Base-by-base conservation (phyloP, 64 coral and sea anemone genomes). In the Dendronephthya gigantea region DNA sequence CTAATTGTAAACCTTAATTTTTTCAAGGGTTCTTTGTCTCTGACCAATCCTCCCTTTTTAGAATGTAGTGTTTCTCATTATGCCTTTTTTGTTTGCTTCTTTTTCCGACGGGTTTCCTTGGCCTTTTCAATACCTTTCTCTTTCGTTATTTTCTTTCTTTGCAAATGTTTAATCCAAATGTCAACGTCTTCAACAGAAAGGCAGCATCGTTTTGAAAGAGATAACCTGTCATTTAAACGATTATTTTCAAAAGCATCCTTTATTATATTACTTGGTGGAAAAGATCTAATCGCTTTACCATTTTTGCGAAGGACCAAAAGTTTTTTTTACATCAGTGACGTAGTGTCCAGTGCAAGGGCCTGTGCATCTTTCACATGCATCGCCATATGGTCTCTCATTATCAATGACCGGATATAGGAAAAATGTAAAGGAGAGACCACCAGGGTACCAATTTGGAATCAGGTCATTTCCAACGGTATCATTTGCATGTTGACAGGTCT, bases 121-220 rank as follows among this genome's bases (percentile, higher is more conserved):
- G 72, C 72, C 36, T 79, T 79, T 12, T 79, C 72, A 2, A 34
- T 33, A 36, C 72, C 72, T 39, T 79, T 79, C 13, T 34, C 72
- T 79, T 39, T 34, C 15, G 30, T 79, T 13, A 79, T 33, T 29
- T 34, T 39, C 30, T 36, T 79, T 19, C 36, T 34, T 39, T 79
- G 30, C 36, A 79, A 79, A 79, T 79, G 72, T 36, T 34, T 39
- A 34, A 34, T 36, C n/a, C 59, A 88, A 32, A 87, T 45, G 14
- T 87, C 13, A 9, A 87, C 86, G 39, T 88, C 41, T n/a, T 88
- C 74, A 56, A 82, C 87, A 34, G 70, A 51, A 49, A 88, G 38
- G 50, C 76, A 88, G 50, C 87, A 88, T 59, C 79, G 82, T 14
- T 48, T 88, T 30, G 87, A 74, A 36, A 88, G 49, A 15, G 31